Base-by-base conservation (phyloP, 2,797 vertebrate genomes). In the Sylvilagus floridanus region DNA sequence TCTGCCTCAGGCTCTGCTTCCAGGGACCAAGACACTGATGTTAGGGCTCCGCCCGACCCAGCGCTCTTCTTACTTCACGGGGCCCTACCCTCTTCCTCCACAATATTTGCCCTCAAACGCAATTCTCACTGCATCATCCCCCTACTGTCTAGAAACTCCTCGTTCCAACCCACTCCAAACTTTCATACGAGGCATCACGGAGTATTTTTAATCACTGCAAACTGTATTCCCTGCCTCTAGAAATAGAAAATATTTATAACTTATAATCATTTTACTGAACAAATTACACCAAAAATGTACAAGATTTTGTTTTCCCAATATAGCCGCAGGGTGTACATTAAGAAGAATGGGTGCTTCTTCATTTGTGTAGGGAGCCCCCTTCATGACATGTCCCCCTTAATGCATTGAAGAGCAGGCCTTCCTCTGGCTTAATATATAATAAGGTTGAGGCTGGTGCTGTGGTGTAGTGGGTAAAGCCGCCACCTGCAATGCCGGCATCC, bases 161-260 rank as follows among this genome's bases (percentile, higher is more conserved):
- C 37, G 47, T 50, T 19, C 72, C 37, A 37, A 83, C 28, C 28
- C 62, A 50, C 16, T 62, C 62, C 84, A 81, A 88, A 76, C 12
- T 71, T 50, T 28, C 42, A 75, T 50, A 35, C 5, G 65, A 78
- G 24, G 21, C 12, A 4, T 69, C 8, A 83, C 13, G 30, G 11
- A 9, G 1, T 75, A 62, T 66, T 94, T 92, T 91, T n/a, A 95
- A 32, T 93, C n/a, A 75, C 69, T 26, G 9, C 24, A 60, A 52
- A 54, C 88, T 63, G 60, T 4, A 88, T 94, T 93, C 30, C 52
- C 57, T 75, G 84, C 28, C 54, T 71, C 32, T 47, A 90, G 37
- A 84, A 92, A 79, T 62, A 66, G 68, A 94, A 92, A 94, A 76
- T 28, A 17, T 77, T 69, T 47, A 5, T 90, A 65, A 95, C 9